These are phyloP conservation scores for Loripinus fragilis DNA, from an alignment of 2,888 invertebrate species.

Conservation along the genomic window DNA sequence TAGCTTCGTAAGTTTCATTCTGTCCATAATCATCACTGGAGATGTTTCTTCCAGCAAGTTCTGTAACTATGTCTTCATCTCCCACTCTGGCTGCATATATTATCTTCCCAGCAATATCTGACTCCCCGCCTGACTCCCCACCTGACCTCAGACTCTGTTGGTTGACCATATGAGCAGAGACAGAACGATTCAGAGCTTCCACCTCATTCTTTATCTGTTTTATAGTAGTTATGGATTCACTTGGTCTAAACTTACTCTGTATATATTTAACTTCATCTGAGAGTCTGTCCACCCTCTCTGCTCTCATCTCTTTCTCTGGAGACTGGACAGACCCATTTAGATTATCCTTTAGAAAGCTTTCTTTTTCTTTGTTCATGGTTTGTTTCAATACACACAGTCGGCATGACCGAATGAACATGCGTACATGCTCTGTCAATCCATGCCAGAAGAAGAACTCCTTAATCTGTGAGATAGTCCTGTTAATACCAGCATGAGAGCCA, in stretches of 20 bases:
- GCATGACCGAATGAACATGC: neutral
- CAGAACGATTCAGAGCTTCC: neutral
- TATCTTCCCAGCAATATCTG: too few relatives aligned
- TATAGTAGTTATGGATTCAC: neutral
- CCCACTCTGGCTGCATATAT: too few relatives aligned
- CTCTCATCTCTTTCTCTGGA: neutral
- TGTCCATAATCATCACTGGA: too few relatives aligned
- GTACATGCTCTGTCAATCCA: conserved; percentile 5
- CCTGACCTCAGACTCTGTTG: neutral
- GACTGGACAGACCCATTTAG: too few relatives aligned
- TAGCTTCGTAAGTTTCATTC: too few relatives aligned
- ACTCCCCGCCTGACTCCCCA: neutral
- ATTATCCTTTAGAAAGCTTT: neutral
- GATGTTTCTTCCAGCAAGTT: too few relatives aligned
- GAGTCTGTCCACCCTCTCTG: neutral
- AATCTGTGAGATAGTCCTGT: neutral
- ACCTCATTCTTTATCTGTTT: neutral
- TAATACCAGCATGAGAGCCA: neutral
- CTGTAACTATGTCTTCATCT: too few relatives aligned
- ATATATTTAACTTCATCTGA: neutral
- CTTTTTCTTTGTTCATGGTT: neutral
- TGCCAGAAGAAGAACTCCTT: conserved; percentile 5
- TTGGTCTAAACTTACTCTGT: neutral
- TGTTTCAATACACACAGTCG: neutral
- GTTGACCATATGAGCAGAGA: neutral